Evolutionary conservation across 2,113 vertebrate genomes (phyloP), one percentile per base, ranked within the genome.

Genomic region (Crotophaga sulcirostris): DNA sequence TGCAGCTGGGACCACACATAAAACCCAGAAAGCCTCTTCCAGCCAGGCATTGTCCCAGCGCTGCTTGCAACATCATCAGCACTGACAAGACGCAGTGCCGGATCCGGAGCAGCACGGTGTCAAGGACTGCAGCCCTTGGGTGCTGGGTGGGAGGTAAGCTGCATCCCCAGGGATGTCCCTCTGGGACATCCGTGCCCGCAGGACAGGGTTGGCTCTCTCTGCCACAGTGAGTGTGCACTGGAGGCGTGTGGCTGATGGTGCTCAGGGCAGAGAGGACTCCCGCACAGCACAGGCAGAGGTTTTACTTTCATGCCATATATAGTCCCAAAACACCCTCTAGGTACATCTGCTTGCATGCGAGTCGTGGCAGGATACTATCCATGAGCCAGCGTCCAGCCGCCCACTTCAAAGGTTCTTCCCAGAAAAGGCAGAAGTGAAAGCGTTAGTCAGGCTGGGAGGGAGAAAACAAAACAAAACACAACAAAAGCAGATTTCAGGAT

Each of bases 61-160:
- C 42, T 26, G 40, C 67, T 49, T 36, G 40, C 7, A 0, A 36
- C 67, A 29, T 38, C 11, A 0, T 36, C 56, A 70, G 49, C 58
- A 3, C 16, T 7, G 56, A 49, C 3, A 1, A 34, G 79, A 49
- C 3, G 0, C 63, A 7, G 31, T 4, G 25, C 29, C 0, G 2
- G 34, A 42, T 33, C 36, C 1, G 1, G 81, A 6, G 0, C 66
- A 52, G 74, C 44, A 14, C 1, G 0, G 67, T 11, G 60, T 68
- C 15, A 34, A 49, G 47, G 16, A 52, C 38, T 25, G 51, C 58
- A 25, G 36, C 33, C 13, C 17, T 19, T 16, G 33, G 66, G 23
- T 31, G 51, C 56, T 3, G 1, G 10, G 25, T 2, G 0, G 49
- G 62, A 51, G 31, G 17, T 6, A 16, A 66, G 72, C 19, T 18